Percentiles rank a stretch among this genome's conserved stretches.
Evolutionary conservation across 2,888 invertebrate genomes (phyloP).

Genomic region (Drosophila pegasa): DNA sequence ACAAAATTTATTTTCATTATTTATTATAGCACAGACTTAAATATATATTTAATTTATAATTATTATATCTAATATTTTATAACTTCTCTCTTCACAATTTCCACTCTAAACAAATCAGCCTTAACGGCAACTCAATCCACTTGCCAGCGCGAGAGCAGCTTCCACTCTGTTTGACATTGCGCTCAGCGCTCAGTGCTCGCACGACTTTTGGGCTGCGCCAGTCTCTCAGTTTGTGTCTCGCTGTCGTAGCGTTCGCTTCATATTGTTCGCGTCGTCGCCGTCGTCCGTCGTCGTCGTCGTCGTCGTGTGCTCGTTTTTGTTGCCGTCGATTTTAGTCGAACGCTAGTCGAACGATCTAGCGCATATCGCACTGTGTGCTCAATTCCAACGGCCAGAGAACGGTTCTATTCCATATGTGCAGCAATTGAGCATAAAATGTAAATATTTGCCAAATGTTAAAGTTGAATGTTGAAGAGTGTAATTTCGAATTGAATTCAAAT

Average conservation of each 20-base stretch:
- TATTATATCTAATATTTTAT: not conserved
- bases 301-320: constrained; percentile 32
- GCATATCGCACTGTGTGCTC: constrained; percentile 54
- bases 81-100: not conserved
- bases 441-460: constrained; percentile 31
- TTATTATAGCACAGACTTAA: not conserved
- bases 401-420: constrained; percentile 64
- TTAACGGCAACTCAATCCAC: not conserved
- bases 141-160: constrained; percentile 5
- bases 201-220: constrained; percentile 40
- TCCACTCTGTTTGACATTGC: constrained; percentile 5
- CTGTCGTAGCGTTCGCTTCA: constrained; percentile 50
- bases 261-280: constrained; percentile 15
- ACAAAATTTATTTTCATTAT: too few species aligned
- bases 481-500: too few species aligned
- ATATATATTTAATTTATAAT: not conserved
- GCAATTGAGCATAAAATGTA: constrained; percentile 49
- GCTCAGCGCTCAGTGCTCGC: constrained; percentile 26
- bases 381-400: constrained; percentile 44
- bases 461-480: constrained; percentile 18
- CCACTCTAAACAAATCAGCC: not conserved
- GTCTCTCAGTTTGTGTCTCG: constrained; percentile 45
- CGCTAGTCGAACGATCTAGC: constrained; percentile 68
- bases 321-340: constrained; percentile 31
- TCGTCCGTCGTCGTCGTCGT: constrained; percentile 23